Evolutionary conservation across 2,888 invertebrate genomes (phyloP).

Genomic region (Coronaproctus castanopsis): DNA sequence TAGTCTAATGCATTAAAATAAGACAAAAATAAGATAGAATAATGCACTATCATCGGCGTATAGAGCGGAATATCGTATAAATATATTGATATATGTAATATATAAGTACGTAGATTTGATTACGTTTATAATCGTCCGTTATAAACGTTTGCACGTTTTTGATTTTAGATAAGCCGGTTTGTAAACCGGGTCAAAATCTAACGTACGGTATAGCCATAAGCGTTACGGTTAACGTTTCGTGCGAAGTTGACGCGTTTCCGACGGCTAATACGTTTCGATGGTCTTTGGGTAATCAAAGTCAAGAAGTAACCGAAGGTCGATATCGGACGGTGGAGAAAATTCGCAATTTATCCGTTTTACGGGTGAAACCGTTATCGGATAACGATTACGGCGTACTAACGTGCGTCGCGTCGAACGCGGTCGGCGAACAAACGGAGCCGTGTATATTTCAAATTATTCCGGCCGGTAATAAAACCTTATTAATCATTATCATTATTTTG

Average conservation of each 20-base stretch:
- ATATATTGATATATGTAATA: no score
- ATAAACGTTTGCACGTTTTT: no score
- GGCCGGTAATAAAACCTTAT: conserved; percentile 31
- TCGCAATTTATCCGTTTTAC: conserved; percentile 31
- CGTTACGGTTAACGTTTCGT: conserved; percentile 55
- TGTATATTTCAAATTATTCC: conserved; percentile 54
- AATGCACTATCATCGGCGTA: no score
- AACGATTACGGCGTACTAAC: conserved; percentile 54
- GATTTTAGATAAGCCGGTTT: conserved; percentile 59
- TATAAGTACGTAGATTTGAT: no score
- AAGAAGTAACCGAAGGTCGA: conserved; percentile 43
- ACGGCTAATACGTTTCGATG: conserved; percentile 64
- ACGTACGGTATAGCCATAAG: conserved; percentile 67
- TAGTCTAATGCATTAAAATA: no score
- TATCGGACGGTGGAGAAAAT: conserved; percentile 14
- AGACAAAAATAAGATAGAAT: no score
- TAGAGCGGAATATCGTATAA: no score
- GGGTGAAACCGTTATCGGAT: conserved; percentile 51
- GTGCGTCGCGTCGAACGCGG: conserved; percentile 51
- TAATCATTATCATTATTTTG: no score
- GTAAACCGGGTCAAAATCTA: conserved; percentile 47
- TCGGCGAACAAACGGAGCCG: conserved; percentile 49
- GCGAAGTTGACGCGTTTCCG: conserved; percentile 69
- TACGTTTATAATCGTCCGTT: no score
- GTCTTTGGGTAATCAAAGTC: conserved; percentile 62